Percentiles rank a stretch among this genome's conserved stretches.
phyloP scores from a whole-genome alignment of 2,113 vertebrate species.

The Benthochromis sp. region DNA sequence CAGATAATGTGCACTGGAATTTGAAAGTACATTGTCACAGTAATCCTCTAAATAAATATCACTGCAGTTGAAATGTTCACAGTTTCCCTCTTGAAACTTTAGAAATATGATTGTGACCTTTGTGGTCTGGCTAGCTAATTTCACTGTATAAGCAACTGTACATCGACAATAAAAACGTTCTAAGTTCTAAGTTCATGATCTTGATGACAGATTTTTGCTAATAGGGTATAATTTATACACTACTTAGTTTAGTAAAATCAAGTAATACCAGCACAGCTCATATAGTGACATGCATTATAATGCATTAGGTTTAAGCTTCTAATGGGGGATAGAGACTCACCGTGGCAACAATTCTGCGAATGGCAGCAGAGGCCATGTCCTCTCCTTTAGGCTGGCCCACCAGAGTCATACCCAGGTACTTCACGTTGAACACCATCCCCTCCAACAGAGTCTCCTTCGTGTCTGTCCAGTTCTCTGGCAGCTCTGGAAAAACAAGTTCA shows the following conservation, averaged over 20 bases:
- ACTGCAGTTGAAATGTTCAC: not conserved
- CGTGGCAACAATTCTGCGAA: conserved; percentile 79
- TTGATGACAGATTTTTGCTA: not conserved
- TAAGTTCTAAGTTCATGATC: not conserved
- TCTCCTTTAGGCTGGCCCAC: conserved; percentile 89
- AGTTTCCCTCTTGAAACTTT: not conserved
- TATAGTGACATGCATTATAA: not conserved
- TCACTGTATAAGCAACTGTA: not conserved
- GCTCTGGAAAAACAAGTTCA: conserved; percentile 63
- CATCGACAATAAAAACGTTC: accelerated
- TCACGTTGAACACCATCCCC: conserved; percentile 86
- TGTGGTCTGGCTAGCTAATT: not conserved
- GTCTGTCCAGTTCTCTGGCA: conserved; percentile 83
- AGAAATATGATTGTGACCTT: not conserved
- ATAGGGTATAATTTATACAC: not conserved
- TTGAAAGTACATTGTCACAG: not conserved
- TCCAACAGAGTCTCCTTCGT: conserved; percentile 84
- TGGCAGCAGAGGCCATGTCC: conserved; percentile 85
- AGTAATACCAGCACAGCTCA: not conserved
- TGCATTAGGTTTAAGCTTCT: not conserved
- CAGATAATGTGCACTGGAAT: not conserved
- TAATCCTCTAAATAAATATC: not conserved
- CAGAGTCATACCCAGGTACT: conserved; percentile 87
- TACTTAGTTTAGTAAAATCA: not conserved
- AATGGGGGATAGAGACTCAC: conserved; percentile 52